A percentile compares a stretch with the other conserved stretches of the same genome.
phyloP scores from a whole-genome alignment of 2,113 vertebrate genomes.

The Chionomys nivalis region DNA sequence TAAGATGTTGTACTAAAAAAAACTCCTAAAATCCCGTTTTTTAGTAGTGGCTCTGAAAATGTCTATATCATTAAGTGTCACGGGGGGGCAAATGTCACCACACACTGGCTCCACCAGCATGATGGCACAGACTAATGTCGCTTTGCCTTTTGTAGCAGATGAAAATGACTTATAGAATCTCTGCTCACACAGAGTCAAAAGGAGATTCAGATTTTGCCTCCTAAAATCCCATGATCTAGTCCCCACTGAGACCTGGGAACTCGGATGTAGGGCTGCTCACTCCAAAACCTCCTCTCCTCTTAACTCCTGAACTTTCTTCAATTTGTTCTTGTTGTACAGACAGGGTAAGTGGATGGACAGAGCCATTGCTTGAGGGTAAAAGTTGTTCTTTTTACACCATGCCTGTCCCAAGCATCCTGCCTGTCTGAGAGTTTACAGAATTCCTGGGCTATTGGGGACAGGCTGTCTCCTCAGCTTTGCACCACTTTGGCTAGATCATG shows the following conservation, averaged over 20 bases:
- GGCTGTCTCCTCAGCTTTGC: neutral
- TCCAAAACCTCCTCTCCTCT: neutral
- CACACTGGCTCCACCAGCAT: neutral
- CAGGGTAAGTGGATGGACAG: neutral
- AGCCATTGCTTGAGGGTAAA: neutral
- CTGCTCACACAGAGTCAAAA: neutral
- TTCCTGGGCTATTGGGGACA: neutral
- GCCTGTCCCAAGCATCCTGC: neutral
- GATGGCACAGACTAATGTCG: neutral
- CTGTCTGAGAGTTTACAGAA: neutral
- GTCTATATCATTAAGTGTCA: neutral
- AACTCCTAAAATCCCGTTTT: neutral
- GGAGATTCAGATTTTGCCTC: neutral
- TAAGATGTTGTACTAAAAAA: neutral
- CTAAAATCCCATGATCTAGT: neutral
- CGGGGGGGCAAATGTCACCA: neutral
- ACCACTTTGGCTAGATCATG: neutral
- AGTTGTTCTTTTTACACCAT: neutral
- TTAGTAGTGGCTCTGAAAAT: neutral
- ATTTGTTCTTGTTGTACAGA: neutral
- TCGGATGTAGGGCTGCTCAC: no score
- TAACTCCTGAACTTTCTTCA: neutral
- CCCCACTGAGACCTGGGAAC: neutral
- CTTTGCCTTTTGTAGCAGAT: neutral
- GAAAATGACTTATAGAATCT: neutral